phyloP scores from a whole-genome alignment of 1,140 invertebrate genomes.

The Araneus ventricosus region DNA sequence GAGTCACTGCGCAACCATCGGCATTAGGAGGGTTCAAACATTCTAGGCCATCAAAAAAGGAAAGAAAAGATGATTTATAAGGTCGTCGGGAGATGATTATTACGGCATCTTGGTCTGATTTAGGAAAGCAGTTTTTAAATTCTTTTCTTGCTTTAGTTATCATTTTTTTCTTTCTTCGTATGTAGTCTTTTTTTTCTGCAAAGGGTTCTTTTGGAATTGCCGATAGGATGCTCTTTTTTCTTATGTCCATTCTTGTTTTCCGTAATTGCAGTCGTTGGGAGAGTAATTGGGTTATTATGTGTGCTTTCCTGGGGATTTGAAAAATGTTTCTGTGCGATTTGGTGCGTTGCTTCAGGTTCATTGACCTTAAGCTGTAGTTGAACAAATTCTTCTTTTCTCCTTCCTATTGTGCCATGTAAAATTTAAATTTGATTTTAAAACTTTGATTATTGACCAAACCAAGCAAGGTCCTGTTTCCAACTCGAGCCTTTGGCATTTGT shows the following conservation, averaged over 20 bases:
- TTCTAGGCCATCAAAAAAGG: background rate
- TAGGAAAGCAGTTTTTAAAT: background rate
- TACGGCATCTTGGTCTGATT: slow-evolving; percentile 15
- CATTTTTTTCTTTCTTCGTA: background rate
- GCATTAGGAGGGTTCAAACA: background rate
- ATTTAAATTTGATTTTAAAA: too few relatives aligned
- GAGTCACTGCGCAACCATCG: background rate
- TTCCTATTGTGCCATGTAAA: too few relatives aligned
- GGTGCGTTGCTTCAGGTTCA: too few relatives aligned
- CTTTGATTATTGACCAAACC: too few relatives aligned
- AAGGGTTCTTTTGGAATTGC: background rate
- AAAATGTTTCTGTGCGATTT: too few relatives aligned
- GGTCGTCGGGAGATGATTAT: slow-evolving; percentile 20
- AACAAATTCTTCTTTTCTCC: too few relatives aligned
- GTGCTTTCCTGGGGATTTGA: too few relatives aligned
- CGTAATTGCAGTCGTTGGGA: background rate
- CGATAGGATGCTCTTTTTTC: background rate
- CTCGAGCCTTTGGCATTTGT: too few relatives aligned
- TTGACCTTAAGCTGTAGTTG: too few relatives aligned
- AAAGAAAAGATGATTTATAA: slow-evolving; percentile 36
- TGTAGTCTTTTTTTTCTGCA: background rate
- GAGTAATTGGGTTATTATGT: background rate
- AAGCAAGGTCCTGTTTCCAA: too few relatives aligned
- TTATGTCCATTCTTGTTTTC: background rate
- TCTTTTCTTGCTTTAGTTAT: too few relatives aligned